phyloP scores from a whole-genome alignment of 2,113 vertebrate genomes.

The Oryzias celebensis region DNA sequence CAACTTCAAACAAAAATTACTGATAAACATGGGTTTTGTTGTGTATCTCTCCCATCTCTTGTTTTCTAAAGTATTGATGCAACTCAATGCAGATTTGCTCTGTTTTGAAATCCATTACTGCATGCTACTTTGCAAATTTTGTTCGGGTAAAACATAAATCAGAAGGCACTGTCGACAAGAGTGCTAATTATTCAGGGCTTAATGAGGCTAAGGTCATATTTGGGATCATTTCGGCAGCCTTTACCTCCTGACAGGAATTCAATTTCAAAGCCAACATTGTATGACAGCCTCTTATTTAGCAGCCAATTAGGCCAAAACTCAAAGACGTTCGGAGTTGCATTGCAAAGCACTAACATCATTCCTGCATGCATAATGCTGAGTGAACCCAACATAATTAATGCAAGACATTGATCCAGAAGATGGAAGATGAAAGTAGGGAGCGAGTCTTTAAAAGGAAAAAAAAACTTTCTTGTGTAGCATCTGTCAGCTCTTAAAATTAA shows the following conservation, averaged over 20 bases:
- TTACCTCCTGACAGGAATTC: constrained; percentile 26
- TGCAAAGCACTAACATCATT: constrained; percentile 34
- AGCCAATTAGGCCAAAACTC: constrained; percentile 22
- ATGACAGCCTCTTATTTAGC: constrained; percentile 8
- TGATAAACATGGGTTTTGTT: background rate
- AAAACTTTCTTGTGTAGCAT: background rate
- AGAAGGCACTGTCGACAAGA: background rate
- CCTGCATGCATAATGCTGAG: constrained; percentile 35
- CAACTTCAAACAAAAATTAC: no score
- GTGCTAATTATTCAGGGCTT: background rate
- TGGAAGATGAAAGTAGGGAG: background rate
- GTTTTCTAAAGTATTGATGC: background rate
- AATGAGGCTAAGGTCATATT: constrained; percentile 13
- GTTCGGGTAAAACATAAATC: constrained; percentile 4
- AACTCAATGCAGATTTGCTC: background rate
- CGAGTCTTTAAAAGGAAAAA: background rate
- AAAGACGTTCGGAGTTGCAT: constrained; percentile 18
- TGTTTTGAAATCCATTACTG: constrained; percentile 5
- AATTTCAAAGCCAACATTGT: constrained; percentile 13
- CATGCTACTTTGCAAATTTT: background rate
- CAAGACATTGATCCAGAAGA: constrained; percentile 7
- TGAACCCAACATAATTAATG: background rate
- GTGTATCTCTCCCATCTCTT: background rate
- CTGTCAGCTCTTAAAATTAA: background rate
- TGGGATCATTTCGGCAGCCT: constrained; percentile 14